Percentiles rank a stretch among this genome's conserved stretches.
Conservation (phyloP, 2,888 invertebrate species). For the Anthophora plumipes region DNA sequence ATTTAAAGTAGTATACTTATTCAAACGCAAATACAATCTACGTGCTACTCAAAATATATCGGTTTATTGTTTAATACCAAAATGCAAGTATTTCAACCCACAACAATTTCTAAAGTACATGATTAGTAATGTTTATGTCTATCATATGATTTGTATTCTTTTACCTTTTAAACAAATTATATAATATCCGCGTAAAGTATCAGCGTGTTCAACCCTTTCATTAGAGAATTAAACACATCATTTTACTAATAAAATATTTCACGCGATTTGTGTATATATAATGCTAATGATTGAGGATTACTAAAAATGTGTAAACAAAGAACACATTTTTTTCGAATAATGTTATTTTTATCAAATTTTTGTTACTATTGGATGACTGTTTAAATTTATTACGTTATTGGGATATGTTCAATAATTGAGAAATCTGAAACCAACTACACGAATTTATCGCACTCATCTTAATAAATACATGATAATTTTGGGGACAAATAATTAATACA, state of each 20-base stretch:
- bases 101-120: conserved; percentile 55
- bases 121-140: conserved; percentile 38
- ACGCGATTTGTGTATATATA: conserved; percentile 32
- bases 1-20: conserved; percentile 63
- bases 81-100: conserved; percentile 53
- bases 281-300: conserved; percentile 31
- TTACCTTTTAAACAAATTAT: conserved; percentile 50
- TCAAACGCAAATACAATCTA: conserved; percentile 67
- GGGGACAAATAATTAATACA: conserved; percentile 32
- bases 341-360: conserved; percentile 27
- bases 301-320: conserved; percentile 22
- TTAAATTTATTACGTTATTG: conserved; percentile 14
- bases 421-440: conserved; percentile 26
- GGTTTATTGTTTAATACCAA: conserved; percentile 48
- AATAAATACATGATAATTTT: conserved; percentile 38
- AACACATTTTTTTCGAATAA: conserved; percentile 28
- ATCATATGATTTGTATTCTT: conserved; percentile 46
- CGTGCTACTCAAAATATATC: conserved; percentile 62
- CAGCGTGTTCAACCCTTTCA: conserved; percentile 18
- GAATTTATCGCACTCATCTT: conserved; percentile 43
- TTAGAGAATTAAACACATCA: conserved; percentile 45
- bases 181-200: conserved; percentile 38
- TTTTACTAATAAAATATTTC: conserved; percentile 53
- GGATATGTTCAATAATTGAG: conserved; percentile 48
- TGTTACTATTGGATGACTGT: neutral